Conservation (phyloP, 1,140 invertebrate species). For the Myzus persicae region DNA sequence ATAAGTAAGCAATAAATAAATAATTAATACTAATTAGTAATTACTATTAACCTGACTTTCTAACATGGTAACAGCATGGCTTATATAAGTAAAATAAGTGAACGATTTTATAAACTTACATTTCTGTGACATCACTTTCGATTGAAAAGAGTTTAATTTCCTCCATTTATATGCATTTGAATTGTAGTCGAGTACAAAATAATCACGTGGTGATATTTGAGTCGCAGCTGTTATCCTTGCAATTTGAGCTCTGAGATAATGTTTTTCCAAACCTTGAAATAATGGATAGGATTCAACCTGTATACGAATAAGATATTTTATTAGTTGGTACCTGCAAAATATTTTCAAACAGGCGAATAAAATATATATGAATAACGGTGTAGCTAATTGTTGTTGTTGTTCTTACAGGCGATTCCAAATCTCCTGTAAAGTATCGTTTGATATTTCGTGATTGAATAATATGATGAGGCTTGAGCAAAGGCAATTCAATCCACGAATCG, state of each 20-base stretch:
- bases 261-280: constrained; percentile 80
- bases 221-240: constrained; percentile 80
- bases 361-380: background rate
- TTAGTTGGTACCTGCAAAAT: background rate
- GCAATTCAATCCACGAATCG: constrained; percentile 76
- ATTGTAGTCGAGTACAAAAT: constrained; percentile 64
- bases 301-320: background rate
- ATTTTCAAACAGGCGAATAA: background rate
- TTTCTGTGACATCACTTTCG: background rate
- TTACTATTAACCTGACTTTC: no score
- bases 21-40: background rate
- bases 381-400: background rate
- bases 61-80: background rate
- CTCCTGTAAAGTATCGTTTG: constrained; percentile 74
- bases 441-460: constrained; percentile 70
- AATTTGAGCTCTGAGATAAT: constrained; percentile 84
- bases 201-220: constrained; percentile 80
- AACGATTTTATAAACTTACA: background rate
- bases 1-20: background rate
- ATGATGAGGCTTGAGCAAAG: constrained; percentile 74
- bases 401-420: constrained; percentile 71
- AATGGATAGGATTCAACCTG: constrained; percentile 69
- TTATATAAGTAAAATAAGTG: background rate
- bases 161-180: background rate
- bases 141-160: background rate